These are phyloP conservation scores for Tridacna crocea DNA, from an alignment of 2,888 invertebrate species.

Conservation along the genomic window DNA sequence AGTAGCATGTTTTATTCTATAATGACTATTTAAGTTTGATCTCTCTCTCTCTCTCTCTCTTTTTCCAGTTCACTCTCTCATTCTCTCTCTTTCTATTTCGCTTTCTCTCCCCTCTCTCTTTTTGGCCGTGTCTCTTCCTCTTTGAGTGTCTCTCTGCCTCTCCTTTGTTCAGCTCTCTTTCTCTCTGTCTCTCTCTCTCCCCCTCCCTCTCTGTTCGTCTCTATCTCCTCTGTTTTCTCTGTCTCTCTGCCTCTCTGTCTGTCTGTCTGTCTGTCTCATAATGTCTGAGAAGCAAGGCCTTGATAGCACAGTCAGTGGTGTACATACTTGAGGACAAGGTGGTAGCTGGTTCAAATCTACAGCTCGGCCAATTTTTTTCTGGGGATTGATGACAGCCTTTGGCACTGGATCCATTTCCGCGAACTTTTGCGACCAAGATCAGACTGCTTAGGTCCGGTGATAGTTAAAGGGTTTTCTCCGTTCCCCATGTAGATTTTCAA, in stretches of 20 bases:
- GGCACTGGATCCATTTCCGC: too few relatives aligned
- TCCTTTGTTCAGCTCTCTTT: neutral
- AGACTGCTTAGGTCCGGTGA: too few relatives aligned
- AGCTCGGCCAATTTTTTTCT: too few relatives aligned
- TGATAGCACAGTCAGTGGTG: too few relatives aligned
- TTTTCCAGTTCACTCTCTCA: neutral
- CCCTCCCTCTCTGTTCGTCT: neutral
- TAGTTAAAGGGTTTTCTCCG: too few relatives aligned
- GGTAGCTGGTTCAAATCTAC: too few relatives aligned
- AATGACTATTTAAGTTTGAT: neutral
- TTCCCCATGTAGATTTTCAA: too few relatives aligned
- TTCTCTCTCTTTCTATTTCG: neutral
- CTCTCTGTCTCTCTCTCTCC: neutral
- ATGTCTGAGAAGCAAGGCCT: too few relatives aligned
- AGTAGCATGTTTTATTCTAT: too few relatives aligned
- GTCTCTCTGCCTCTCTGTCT: neutral
- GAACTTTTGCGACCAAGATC: too few relatives aligned
- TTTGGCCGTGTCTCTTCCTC: neutral
- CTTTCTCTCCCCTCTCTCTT: neutral
- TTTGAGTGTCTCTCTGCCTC: neutral
- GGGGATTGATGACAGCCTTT: too few relatives aligned
- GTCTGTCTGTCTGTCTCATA: neutral
- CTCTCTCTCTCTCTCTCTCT: conserved; percentile 2
- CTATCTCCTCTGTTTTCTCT: neutral
- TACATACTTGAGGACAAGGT: too few relatives aligned